Percentiles rank a stretch among this genome's conserved stretches.
These are phyloP conservation scores for Rotaria macrura DNA, from an alignment of 2,888 invertebrate species.

Conservation along the genomic window DNA sequence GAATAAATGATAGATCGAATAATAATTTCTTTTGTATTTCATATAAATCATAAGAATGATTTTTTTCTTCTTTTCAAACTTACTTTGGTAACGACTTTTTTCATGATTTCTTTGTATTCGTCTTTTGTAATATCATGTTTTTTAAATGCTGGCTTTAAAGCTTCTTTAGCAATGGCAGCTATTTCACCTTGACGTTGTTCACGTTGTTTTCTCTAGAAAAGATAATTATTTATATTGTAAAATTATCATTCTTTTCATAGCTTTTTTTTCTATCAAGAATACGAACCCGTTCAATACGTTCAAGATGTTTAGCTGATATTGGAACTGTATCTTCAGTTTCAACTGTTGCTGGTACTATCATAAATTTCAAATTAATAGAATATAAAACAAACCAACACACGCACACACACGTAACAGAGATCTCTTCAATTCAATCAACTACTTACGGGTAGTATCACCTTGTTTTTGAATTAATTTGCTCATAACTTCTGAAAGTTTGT, in stretches of 20 bases:
- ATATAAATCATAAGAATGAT: too few species aligned
- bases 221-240: too few species aligned
- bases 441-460: not conserved
- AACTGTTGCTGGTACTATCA: too few species aligned
- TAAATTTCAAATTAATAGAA: too few species aligned
- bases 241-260: not conserved
- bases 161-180: conserved; percentile 3
- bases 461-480: not conserved
- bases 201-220: not conserved
- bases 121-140: not conserved
- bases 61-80: not conserved
- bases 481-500: not conserved
- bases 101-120: not conserved
- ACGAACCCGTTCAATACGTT: not conserved
- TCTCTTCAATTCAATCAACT: too few species aligned
- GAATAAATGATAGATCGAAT: not conserved
- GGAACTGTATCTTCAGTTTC: not conserved
- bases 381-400: too few species aligned
- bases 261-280: too few species aligned
- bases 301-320: not conserved
- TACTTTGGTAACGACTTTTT: not conserved
- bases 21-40: too few species aligned
- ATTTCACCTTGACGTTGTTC: not conserved
- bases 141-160: not conserved
- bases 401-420: too few species aligned